Evolutionary conservation across 2,888 invertebrate species (phyloP).

Genomic region (Trypoxylon attenuatum): DNA sequence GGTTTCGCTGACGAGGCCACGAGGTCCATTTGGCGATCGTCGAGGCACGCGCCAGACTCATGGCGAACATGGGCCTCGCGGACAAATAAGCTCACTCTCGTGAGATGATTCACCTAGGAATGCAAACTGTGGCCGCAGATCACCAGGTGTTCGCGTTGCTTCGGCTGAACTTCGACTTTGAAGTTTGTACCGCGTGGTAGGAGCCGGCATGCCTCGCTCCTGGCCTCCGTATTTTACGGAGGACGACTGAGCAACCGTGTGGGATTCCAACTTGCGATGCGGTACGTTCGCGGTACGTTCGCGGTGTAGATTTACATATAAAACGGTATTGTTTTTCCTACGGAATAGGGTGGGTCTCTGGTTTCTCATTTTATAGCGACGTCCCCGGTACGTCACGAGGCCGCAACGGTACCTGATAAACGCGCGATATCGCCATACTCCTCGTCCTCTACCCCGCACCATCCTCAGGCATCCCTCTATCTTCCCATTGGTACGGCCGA

Average conservation of each 20-base stretch:
- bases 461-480: not conserved
- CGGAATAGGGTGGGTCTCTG: conserved; percentile 43
- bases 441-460: conserved; percentile 27
- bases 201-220: not conserved
- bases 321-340: conserved; percentile 51
- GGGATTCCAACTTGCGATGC: conserved; percentile 5
- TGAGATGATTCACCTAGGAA: no score
- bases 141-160: no score
- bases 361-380: conserved; percentile 38
- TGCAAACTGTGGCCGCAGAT: no score
- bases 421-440: conserved; percentile 25
- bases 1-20: conserved; percentile 1
- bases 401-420: conserved; percentile 47
- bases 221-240: not conserved
- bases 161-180: conserved; percentile 20
- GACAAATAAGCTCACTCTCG: conserved; percentile 8
- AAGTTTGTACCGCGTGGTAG: conserved; percentile 9
- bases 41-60: conserved; percentile 1
- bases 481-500: not conserved
- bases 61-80: conserved; percentile 13
- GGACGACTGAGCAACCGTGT: not conserved
- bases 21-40: conserved; percentile 2
- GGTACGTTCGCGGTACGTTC: not conserved
- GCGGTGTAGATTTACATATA: conserved; percentile 50
- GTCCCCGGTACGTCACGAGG: conserved; percentile 37